Percentiles rank a stretch among this genome's conserved stretches.
These are phyloP conservation scores for Cheilosia pagana DNA, from an alignment of 2,888 invertebrate genomes.

Conservation along the genomic window DNA sequence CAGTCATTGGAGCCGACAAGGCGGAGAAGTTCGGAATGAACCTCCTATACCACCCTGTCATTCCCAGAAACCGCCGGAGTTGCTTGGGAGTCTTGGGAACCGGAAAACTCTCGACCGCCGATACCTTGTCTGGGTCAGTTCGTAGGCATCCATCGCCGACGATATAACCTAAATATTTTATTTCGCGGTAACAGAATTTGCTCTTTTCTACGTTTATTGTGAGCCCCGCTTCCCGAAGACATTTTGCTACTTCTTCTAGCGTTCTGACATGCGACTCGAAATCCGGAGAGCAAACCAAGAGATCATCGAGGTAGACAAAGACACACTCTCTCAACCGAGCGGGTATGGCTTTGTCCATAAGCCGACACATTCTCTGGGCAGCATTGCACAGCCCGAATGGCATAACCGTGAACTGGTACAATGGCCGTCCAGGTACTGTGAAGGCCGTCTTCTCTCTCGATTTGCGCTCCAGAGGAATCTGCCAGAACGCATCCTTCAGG, in stretches of 20 bases:
- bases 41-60: not conserved
- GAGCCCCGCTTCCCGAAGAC: not conserved
- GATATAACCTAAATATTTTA: constrained; percentile 8
- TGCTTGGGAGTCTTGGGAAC: constrained; percentile 1
- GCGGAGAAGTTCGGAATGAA: too few relatives aligned
- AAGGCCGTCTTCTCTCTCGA: too few relatives aligned
- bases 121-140: not conserved
- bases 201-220: not conserved
- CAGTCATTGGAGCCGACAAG: not conserved
- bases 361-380: too few relatives aligned
- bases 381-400: too few relatives aligned
- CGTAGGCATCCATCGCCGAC: constrained; percentile 9
- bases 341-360: too few relatives aligned
- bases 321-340: constrained; percentile 13
- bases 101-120: not conserved
- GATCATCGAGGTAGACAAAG: constrained; percentile 23
- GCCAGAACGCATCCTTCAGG: too few relatives aligned
- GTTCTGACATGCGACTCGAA: not conserved
- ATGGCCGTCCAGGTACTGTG: too few relatives aligned
- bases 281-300: constrained; percentile 4
- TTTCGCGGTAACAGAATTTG: not conserved
- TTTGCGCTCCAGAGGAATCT: too few relatives aligned
- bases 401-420: too few relatives aligned
- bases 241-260: not conserved
- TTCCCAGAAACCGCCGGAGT: not conserved